Evolutionary conservation across 2,888 invertebrate species (phyloP).

Genomic region (Tenthredo distinguenda): DNA sequence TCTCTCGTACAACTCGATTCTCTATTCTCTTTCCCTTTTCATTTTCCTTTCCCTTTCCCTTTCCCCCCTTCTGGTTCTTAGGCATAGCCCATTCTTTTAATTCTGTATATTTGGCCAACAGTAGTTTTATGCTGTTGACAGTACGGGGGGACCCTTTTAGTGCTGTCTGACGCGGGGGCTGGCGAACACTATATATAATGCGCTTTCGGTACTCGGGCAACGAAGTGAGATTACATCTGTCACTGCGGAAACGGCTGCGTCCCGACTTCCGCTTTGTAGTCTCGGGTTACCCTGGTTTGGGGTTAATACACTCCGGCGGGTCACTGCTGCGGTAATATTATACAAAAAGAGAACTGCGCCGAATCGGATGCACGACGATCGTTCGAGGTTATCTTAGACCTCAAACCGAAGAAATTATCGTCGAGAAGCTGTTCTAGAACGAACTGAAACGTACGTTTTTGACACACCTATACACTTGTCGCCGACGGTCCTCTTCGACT

Average conservation of each 20-base stretch:
- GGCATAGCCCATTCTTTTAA: slow-evolving; percentile 57
- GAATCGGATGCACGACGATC: neutral
- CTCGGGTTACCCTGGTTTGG: slow-evolving; percentile 64
- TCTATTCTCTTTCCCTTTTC: neutral
- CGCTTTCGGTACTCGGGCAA: slow-evolving; percentile 39
- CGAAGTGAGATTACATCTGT: slow-evolving; percentile 74
- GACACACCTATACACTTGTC: slow-evolving; percentile 12
- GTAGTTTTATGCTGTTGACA: slow-evolving; percentile 65
- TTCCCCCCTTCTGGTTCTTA: neutral
- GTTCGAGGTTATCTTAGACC: too few species aligned
- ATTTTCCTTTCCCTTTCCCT: neutral
- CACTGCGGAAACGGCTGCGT: slow-evolving; percentile 73
- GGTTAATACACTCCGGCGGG: slow-evolving; percentile 48
- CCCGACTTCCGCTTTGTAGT: slow-evolving; percentile 66
- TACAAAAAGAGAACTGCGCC: neutral
- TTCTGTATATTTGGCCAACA: slow-evolving; percentile 66
- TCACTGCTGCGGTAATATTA: slow-evolving; percentile 41
- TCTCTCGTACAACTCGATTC: neutral
- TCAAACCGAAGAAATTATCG: too few species aligned
- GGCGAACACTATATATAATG: slow-evolving; percentile 30
- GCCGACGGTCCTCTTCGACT: neutral
- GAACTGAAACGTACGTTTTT: too few species aligned
- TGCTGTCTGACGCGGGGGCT: slow-evolving; percentile 36
- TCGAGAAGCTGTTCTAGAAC: too few species aligned
- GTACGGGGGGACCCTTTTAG: slow-evolving; percentile 63